Percentiles rank a stretch among this genome's conserved stretches.
Conservation (phyloP, 2,113 vertebrate species). For the Bettongia penicillata region DNA sequence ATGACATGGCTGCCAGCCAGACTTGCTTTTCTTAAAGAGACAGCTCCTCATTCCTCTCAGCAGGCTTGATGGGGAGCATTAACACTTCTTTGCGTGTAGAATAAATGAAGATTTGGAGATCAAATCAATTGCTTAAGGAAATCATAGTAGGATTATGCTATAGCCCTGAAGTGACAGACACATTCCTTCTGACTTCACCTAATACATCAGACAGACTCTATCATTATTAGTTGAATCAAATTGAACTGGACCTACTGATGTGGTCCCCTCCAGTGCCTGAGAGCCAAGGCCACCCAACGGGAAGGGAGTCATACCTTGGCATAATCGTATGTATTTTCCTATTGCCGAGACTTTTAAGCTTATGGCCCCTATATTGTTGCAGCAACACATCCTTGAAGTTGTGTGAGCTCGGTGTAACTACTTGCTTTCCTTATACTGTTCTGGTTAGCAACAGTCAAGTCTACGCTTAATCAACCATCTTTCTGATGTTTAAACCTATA, state of each 20-base stretch:
- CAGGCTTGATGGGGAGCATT: neutral
- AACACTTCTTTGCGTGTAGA: neutral
- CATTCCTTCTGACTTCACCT: conserved; percentile 31
- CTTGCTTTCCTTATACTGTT: neutral
- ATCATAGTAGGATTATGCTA: conserved; percentile 25
- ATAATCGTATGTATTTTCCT: neutral
- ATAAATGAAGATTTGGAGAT: neutral
- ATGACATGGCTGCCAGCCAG: neutral
- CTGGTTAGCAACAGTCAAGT: neutral
- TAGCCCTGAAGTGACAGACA: conserved; percentile 39
- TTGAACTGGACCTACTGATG: neutral
- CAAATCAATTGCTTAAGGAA: neutral
- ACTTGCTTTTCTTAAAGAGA: neutral
- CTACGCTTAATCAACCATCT: neutral
- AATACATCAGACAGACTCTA: neutral
- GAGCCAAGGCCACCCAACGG: neutral
- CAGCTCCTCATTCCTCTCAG: neutral
- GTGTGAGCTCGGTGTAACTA: neutral
- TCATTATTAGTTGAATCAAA: neutral
- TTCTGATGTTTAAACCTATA: neutral
- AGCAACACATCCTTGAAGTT: conserved; percentile 13
- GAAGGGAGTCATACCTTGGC: neutral
- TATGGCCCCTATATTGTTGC: conserved; percentile 21
- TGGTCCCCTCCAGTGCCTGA: neutral
- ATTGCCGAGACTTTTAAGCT: conserved; percentile 7